phyloP scores from a whole-genome alignment of 2,797 vertebrate genomes.

The Myotis myotis region DNA sequence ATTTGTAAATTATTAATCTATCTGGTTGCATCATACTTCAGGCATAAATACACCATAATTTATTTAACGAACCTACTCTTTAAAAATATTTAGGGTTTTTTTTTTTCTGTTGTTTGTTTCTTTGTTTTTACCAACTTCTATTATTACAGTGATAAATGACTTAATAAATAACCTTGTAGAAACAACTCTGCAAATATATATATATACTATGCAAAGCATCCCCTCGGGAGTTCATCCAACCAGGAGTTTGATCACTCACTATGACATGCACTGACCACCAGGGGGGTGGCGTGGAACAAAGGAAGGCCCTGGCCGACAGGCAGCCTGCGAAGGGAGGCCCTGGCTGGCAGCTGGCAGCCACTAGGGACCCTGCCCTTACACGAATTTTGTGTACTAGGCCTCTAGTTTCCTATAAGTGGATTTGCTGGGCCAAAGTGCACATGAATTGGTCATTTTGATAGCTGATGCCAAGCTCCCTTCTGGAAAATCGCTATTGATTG shows the following conservation, averaged over 20 bases:
- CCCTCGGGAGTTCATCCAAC: too few species aligned
- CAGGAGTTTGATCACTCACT: too few species aligned
- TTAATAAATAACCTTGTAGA: background rate
- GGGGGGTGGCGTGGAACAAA: too few species aligned
- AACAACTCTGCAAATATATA: background rate
- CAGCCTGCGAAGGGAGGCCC: too few species aligned
- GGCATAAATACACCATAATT: background rate
- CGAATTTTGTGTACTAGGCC: too few species aligned
- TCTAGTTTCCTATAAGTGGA: background rate
- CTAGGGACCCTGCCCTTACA: too few species aligned
- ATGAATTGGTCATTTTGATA: background rate
- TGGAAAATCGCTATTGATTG: background rate
- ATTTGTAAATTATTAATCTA: too few species aligned
- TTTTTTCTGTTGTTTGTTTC: background rate
- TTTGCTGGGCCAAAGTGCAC: background rate
- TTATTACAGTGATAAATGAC: background rate
- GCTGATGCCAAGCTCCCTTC: background rate
- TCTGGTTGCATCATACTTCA: background rate
- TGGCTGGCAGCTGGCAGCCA: too few species aligned
- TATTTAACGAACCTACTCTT: background rate
- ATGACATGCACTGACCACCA: too few species aligned
- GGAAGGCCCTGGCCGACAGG: too few species aligned
- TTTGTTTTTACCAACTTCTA: conserved; percentile 24
- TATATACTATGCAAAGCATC: too few species aligned
- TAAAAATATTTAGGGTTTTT: background rate